Base-by-base conservation (phyloP, 2,797 vertebrate genomes). In the Apodemus agrarius region DNA sequence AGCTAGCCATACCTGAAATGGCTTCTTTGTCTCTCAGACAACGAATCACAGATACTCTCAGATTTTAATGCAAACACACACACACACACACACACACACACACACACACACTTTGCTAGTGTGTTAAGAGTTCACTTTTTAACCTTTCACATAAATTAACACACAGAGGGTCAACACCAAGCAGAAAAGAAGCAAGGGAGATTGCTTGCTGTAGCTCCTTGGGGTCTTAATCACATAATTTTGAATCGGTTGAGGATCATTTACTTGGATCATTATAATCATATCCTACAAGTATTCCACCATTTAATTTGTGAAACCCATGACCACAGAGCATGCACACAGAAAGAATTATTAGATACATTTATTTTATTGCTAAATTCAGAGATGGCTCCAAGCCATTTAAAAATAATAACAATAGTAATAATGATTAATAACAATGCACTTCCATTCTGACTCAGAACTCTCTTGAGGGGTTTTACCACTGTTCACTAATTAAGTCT, bases 251-350 rank as follows among this genome's bases (percentile, higher is more conserved):
- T 97, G 97, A 97, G 94, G 97, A 98, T 98, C 98, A 98, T 98
- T 98, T 98, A 97, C 98, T 98, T 97, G 96, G 96, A 97, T 98
- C 98, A 97, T 98, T 98, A 98, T 96, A 97, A 93, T 98, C 93
- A 72, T 94, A 98, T 97, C 94, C 97, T 97, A 97, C 97, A 97
- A 96, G 98, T 90, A 97, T 97, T 98, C 98, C 98, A 17, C 5
- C 97, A 96, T 97, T 98, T 98, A 98, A 98, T 98, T 98, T 98
- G 96, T 97, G 97, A 97, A 98, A 97, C 97, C 96, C 92, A 95
- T 95, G 97, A 97, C 98, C 97, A 95, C 87, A 79, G 95, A 98
- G 97, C 96, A 98, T 98, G 96, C 91, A 96, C 97, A 95, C 75
- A 97, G 95, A 93, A 97, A 97, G 95, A 97, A 97, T 98, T 98